Percentiles rank a stretch among this genome's conserved stretches.
Evolutionary conservation across 2,113 vertebrate genomes (phyloP).

Genomic region (Suncus etruscus): DNA sequence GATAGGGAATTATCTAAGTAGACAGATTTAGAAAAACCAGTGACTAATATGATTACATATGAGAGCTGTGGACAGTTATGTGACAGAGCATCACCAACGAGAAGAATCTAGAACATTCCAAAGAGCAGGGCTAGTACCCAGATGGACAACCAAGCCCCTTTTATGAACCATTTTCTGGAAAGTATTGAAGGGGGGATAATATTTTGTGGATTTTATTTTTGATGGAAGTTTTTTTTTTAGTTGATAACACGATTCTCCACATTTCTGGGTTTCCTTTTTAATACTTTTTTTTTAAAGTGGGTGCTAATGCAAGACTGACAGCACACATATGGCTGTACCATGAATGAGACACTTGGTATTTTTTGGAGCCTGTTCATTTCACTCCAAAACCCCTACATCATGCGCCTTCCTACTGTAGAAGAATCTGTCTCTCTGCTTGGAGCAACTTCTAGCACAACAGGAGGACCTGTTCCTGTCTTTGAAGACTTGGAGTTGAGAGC

Average conservation of each 20-base stretch:
- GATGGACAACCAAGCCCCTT: neutral
- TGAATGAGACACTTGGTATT: neutral
- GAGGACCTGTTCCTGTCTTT: neutral
- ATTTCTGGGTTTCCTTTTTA: neutral
- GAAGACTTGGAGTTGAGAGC: neutral
- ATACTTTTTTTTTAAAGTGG: neutral
- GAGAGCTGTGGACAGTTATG: neutral
- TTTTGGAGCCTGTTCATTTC: neutral
- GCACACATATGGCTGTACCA: neutral
- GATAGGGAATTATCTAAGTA: neutral
- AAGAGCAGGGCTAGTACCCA: neutral
- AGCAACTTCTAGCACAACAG: neutral
- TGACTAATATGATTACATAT: neutral
- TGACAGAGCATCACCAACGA: rapidly evolving
- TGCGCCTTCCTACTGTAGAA: neutral
- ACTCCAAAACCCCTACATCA: too few relatives aligned
- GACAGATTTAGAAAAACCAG: neutral
- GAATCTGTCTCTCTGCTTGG: neutral
- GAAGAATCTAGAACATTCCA: neutral
- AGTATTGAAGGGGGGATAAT: neutral
- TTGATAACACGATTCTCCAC: neutral
- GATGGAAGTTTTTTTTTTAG: neutral
- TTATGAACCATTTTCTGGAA: too few relatives aligned
- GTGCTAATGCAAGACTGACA: neutral
- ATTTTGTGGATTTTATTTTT: neutral